phyloP scores from a whole-genome alignment of 2,113 vertebrate genomes.

The Anoura caudifer region DNA sequence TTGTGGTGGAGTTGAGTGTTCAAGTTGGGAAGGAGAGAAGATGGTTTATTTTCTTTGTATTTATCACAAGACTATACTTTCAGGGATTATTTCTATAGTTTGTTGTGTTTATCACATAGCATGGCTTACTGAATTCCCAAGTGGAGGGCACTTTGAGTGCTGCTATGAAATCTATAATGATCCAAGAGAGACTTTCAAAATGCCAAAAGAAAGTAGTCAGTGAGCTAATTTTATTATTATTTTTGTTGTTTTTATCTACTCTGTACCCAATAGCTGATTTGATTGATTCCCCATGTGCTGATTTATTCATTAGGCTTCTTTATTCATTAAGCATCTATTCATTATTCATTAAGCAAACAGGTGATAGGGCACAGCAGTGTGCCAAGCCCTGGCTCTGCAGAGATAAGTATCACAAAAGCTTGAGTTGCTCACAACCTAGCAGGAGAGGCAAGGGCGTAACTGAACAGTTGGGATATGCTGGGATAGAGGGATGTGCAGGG shows the following conservation, averaged over 20 bases:
- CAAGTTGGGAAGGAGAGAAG: background rate
- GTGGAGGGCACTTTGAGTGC: rapidly evolving
- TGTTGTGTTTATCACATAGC: background rate
- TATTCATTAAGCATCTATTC: constrained; percentile 15
- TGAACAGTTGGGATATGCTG: rapidly evolving
- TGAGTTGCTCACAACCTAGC: background rate
- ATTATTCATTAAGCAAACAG: constrained; percentile 8
- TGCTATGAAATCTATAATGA: background rate
- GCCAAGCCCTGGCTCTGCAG: background rate
- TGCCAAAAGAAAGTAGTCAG: background rate
- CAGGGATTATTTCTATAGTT: too few species aligned
- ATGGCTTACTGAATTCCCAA: background rate
- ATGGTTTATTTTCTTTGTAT: background rate
- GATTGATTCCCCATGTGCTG: constrained; percentile 18
- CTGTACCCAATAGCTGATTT: background rate
- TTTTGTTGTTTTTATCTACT: constrained; percentile 10
- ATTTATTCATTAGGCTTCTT: constrained; percentile 30
- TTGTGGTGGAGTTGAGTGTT: background rate
- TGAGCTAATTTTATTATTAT: background rate
- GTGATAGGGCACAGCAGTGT: background rate
- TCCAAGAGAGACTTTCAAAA: background rate
- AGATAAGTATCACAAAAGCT: background rate
- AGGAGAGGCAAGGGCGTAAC: background rate
- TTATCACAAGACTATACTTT: background rate
- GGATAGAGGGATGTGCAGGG: background rate